Base-by-base conservation (phyloP, 2,113 vertebrate species). In the Herpetotheres cachinnans region DNA sequence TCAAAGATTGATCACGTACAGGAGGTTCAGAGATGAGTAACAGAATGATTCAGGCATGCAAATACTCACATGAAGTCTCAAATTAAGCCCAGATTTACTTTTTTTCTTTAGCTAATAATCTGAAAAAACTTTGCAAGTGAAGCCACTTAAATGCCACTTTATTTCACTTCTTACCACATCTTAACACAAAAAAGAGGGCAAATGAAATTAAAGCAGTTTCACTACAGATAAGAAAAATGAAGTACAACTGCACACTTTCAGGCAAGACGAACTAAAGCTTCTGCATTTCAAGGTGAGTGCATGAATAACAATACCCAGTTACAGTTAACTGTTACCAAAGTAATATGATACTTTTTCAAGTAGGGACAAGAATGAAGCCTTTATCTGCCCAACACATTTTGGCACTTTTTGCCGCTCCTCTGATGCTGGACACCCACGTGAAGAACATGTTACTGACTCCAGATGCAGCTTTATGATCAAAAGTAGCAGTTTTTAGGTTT, bases 401-500 rank as follows among this genome's bases (percentile, higher is more conserved):
- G 46, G 16, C 25, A 50, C 21, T 42, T 56, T 70, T 42, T 85
- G 52, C 25, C 15, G 66, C 13, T 52, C 26, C 40, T 71, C 25
- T 79, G 16, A 40, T 38, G 32, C 47, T 76, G 71, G 47, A 72
- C 32, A 67, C 2, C 4, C 54, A 42, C 7, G 8, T 2, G 13
- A 91, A 3, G 2, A 87, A n/a, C 8, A 36, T 0, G 0, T 61
- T 62, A 52, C 30, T n/a, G 36, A 56, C 26, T 42, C 59, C 0
- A 71, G 11, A 42, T 27, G 76, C 3, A 71, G 29, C 9, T 59
- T 55, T 55, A 67, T 6, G 34, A 58, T 6, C 5, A 22, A 38
- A 44, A 38, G 47, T 26, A 76, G n/a, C 16, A 71, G 12, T 0
- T 38, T 69, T 69, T 34, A 58, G 11, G 17, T 70, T 82, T 66